Conservation (phyloP, 1,140 invertebrate species). For the Drosophila nigromelanica region DNA sequence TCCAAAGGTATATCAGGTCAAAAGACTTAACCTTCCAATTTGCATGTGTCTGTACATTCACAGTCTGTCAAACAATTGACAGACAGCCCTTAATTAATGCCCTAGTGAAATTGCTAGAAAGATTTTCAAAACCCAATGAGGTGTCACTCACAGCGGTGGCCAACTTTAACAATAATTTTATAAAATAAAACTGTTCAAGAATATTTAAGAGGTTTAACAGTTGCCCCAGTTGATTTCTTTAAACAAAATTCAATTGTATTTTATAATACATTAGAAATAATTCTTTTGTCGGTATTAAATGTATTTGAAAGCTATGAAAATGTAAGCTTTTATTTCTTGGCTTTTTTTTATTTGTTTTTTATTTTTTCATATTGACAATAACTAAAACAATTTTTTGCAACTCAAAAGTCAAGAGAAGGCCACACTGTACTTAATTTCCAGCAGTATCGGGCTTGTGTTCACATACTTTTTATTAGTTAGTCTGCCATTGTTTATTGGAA, state of each 20-base stretch:
- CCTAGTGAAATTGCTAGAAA: conserved; percentile 42
- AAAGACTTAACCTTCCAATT: conserved; percentile 32
- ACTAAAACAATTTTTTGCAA: not conserved
- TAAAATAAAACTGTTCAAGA: not conserved
- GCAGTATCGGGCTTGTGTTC: not conserved
- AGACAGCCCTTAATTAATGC: conserved; percentile 53
- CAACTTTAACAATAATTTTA: not conserved
- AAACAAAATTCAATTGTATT: no score
- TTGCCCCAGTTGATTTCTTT: no score
- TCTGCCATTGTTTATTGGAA: conserved; percentile 31
- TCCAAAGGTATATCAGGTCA: conserved; percentile 39
- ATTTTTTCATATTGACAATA: no score
- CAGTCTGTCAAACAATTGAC: conserved; percentile 11
- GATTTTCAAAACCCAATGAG: conserved; percentile 49
- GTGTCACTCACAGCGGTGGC: conserved; percentile 36
- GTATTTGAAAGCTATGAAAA: no score
- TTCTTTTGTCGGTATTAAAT: no score
- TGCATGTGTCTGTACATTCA: conserved; percentile 28
- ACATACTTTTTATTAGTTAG: conserved; percentile 23
- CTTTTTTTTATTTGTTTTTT: not conserved
- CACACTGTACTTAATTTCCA: not conserved
- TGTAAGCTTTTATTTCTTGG: no score
- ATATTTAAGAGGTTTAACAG: no score
- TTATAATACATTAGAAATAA: no score
- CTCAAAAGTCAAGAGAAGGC: not conserved